These are phyloP conservation scores for Hydrozoanthus gracilis DNA, from an alignment of 92 coral and sea anemone species.

Conservation along the genomic window DNA sequence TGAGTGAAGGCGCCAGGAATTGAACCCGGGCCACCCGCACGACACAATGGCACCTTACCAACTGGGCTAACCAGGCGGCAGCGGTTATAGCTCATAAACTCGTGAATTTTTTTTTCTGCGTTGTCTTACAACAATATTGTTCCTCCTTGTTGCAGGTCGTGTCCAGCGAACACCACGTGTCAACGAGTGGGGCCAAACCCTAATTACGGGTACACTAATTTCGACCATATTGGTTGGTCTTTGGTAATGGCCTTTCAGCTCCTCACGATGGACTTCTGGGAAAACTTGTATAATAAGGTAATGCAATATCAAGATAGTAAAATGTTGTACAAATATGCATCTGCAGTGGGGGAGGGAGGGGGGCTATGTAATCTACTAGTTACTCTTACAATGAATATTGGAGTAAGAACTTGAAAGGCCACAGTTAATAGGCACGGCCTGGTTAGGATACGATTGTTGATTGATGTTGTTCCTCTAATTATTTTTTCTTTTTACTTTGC, in stretches of 20 bases:
- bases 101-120: neutral
- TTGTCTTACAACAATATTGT: neutral
- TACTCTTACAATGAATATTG: too few species aligned
- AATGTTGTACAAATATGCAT: neutral
- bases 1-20: too few species aligned
- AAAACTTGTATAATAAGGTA: constrained; percentile 91
- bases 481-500: too few species aligned
- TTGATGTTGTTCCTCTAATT: neutral
- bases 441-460: too few species aligned
- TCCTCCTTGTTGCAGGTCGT: constrained; percentile 53
- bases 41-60: too few species aligned
- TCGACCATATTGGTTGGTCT: constrained; percentile 97
- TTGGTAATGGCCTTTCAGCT: constrained; percentile 93
- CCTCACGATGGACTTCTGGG: constrained; percentile 98
- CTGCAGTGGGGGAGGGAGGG: neutral
- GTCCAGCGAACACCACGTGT: constrained; percentile 89
- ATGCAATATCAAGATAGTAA: too few species aligned
- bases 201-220: constrained; percentile 84
- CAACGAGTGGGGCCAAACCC: constrained; percentile 89
- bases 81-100: too few species aligned
- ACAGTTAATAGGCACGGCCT: too few species aligned
- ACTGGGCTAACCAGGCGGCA: too few species aligned
- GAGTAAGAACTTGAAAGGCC: too few species aligned
- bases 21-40: too few species aligned
- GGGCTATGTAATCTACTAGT: neutral